Base-by-base conservation (phyloP, 2,113 vertebrate species). In the Noctilio leporinus region DNA sequence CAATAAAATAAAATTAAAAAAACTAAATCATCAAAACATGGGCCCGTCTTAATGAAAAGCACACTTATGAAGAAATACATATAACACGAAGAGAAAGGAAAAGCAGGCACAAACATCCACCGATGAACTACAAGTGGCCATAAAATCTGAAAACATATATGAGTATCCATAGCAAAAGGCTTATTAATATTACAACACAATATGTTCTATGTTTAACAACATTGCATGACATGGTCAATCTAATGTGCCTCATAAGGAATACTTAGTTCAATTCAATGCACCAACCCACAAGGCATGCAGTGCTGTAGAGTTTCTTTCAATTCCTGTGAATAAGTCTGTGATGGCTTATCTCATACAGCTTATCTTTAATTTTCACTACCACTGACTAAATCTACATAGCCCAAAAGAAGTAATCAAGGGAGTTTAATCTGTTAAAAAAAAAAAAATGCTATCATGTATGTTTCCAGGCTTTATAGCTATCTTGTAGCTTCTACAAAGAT, bases 351-450 rank as follows among this genome's bases (percentile, higher is more conserved):
- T 95, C 59, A 69, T 30, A 35, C 26, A 30, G 57, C 80, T 62
- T 47, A 80, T 47, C 49, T 95, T 69, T 95, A 35, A 84, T 62
- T 81, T 91, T 88, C 22, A 86, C 67, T 81, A 88, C 75, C 51
- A 70, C 43, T 38, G 83, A 80, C 49, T 93, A 93, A 87, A 64
- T 45, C 38, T 73, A 70, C 20, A 65, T 51, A 73, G 17, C n/a
- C 12, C 40, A 43, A 45, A 89, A 80, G 40, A 81, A 86, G 35
- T 51, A 49, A 89, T 69, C 28, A 45, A 78, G 6, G 22, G 17
- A 19, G 14, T 67, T 59, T 72, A 35, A 12, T 49, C 45, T 89
- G 49, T 62, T 59, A 83, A 83, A 94, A 53, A 24, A 7, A 59
- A 88, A 51, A 24, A 7, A 59, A 88, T 14, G 40, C 28, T 77